Evolutionary conservation across 2,888 invertebrate species (phyloP).

Genomic region (Lithosia quadra): DNA sequence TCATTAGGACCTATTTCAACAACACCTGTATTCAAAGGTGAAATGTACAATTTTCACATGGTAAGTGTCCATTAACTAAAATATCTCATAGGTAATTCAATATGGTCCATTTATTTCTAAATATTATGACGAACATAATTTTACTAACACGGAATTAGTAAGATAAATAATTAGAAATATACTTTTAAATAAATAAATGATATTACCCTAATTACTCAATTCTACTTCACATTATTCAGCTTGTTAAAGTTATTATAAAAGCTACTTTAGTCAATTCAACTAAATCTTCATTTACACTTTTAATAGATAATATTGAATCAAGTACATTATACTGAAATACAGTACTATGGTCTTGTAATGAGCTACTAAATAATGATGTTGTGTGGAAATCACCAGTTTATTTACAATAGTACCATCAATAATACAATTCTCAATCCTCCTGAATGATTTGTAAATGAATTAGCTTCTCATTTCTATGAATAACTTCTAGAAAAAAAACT

Average conservation of each 20-base stretch:
- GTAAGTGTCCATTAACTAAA: not conserved
- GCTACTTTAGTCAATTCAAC: not conserved
- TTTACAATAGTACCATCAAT: not conserved
- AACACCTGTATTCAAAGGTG: not conserved
- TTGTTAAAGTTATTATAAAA: not conserved
- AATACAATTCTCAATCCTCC: not conserved
- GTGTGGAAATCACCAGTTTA: too few relatives aligned
- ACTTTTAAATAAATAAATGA: not conserved
- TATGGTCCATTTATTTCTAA: not conserved
- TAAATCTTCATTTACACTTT: not conserved
- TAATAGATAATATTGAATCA: not conserved
- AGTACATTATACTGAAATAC: not conserved
- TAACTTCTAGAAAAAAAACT: not conserved
- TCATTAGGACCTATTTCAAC: too few relatives aligned
- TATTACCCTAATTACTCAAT: not conserved
- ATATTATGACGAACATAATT: not conserved
- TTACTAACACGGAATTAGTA: not conserved
- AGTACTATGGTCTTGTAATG: not conserved
- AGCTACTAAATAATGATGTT: not conserved
- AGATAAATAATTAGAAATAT: not conserved
- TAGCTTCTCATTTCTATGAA: not conserved
- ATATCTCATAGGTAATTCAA: not conserved
- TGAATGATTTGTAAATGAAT: not conserved
- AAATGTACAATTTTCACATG: not conserved
- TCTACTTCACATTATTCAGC: not conserved